Conservation (phyloP, 2,113 vertebrate species). For the Ophiodon elongatus region DNA sequence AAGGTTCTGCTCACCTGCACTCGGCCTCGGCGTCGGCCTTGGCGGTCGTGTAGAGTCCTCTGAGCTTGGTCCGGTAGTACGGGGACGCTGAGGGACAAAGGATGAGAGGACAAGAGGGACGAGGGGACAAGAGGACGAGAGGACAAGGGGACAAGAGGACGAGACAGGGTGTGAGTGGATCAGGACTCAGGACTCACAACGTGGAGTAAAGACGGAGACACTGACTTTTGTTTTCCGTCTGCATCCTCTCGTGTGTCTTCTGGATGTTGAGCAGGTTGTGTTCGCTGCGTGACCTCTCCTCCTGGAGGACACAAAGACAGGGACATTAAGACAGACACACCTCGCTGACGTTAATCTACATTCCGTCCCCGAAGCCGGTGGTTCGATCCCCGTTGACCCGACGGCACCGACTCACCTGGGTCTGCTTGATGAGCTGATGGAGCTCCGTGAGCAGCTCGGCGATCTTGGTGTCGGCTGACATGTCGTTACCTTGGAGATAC, state of each 20-base stretch:
- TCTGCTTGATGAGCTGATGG: constrained; percentile 94
- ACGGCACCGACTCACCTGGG: constrained; percentile 83
- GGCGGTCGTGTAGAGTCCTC: constrained; percentile 93
- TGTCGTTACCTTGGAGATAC: constrained; percentile 40
- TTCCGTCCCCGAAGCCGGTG: not conserved
- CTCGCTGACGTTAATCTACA: not conserved
- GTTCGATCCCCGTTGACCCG: too few species aligned
- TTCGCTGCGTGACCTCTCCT: constrained; percentile 92
- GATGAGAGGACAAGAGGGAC: not conserved
- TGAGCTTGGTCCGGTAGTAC: constrained; percentile 93
- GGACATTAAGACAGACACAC: not conserved
- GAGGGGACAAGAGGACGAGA: too few species aligned
- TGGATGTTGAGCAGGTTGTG: constrained; percentile 95
- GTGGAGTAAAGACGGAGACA: not conserved
- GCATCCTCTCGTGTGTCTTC: constrained; percentile 95
- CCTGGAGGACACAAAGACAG: constrained; percentile 73
- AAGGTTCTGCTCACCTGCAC: constrained; percentile 89
- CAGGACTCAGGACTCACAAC: not conserved
- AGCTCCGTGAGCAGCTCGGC: constrained; percentile 92
- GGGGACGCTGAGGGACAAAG: constrained; percentile 89
- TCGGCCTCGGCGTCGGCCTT: constrained; percentile 94
- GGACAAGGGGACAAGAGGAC: too few species aligned
- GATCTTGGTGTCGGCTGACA: constrained; percentile 91
- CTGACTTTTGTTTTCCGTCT: constrained; percentile 95
- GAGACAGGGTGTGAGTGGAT: not conserved